Base-by-base conservation (phyloP, 2,888 invertebrate species). In the Lycaena phlaeas region DNA sequence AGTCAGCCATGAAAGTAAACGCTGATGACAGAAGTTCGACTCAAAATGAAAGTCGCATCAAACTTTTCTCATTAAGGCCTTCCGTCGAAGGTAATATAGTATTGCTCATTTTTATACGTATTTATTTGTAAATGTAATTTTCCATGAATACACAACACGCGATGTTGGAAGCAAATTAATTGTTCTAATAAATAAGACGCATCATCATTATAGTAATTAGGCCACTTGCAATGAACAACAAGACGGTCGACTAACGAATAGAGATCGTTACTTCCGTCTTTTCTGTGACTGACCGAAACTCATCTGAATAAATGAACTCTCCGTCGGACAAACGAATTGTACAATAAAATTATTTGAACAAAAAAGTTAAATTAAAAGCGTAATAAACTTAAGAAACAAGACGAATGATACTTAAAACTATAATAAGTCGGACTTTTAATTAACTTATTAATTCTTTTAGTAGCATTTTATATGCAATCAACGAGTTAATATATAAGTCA, bases 21-120 rank as follows among this genome's bases (percentile, higher is more conserved):
- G 65, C 56, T 71, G 79, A 78, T 75, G 77, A 78, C 72, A 77
- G 74, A 79, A 79, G 68, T 81, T 81, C 64, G 66, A 73, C 69
- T 78, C 52, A 70, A 75, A 78, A 77, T 74, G 72, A 69, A 73
- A 79, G 77, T 75, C 69, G 73, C 66, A 77, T 76, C 68, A 68
- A 84, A 82, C 72, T 84, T 84, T 82, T 82, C 79, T 81, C 82
- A 82, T 84, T 81, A 84, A 82, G 71, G 68, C 62, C 71, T 72
- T 64, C 69, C 73, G 68, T 78, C 74, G 77, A 78, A 79, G 78
- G 78, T 79, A 50, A 56, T 57, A 69, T 77, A 71, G n/a, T 76
- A 79, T 79, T 77, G 71, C 67, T 76, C 77, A 78, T 79, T 79
- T 79, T 72, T 72, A 75, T 70, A 69, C 50, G 53, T 53, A 57